A percentile compares a stretch with the other conserved stretches of the same genome.
Evolutionary conservation across 2,888 invertebrate genomes (phyloP).

Genomic region (Pheosia gnoma): DNA sequence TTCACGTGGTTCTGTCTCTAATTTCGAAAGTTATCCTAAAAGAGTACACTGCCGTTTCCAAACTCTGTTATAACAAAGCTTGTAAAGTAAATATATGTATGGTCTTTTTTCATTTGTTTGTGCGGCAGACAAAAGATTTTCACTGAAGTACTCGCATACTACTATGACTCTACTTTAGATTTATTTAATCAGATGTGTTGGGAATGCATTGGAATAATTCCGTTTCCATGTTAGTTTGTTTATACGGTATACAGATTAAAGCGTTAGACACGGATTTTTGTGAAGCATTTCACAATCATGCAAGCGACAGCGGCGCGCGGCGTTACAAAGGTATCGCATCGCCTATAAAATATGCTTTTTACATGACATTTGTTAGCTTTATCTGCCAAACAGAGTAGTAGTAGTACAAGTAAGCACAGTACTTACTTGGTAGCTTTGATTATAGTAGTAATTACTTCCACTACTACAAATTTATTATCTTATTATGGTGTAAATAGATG

Average conservation of each 20-base stretch:
- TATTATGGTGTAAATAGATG: too few species aligned
- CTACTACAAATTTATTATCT: too few species aligned
- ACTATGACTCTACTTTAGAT: conserved; percentile 60
- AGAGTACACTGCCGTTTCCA: conserved; percentile 11
- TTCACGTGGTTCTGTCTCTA: neutral
- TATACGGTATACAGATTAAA: conserved; percentile 48
- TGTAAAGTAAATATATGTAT: conserved; percentile 25
- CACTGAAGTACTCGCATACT: conserved; percentile 30
- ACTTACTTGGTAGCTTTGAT: too few species aligned
- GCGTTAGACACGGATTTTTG: conserved; percentile 42
- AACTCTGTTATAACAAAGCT: conserved; percentile 26
- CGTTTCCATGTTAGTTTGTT: conserved; percentile 42
- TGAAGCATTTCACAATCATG: conserved; percentile 32
- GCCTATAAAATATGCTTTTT: too few species aligned
- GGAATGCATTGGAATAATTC: conserved; percentile 56
- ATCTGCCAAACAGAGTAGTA: too few species aligned
- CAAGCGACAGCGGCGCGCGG: neutral
- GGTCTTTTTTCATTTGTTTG: conserved; percentile 28
- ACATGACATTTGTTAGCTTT: too few species aligned
- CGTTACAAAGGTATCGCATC: too few species aligned
- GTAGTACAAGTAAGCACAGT: too few species aligned
- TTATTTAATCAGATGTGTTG: conserved; percentile 77
- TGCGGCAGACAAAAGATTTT: conserved; percentile 46
- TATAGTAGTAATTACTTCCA: too few species aligned
- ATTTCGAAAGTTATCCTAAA: neutral